These are phyloP conservation scores for Anguilla marmorata DNA, from an alignment of 2,797 vertebrate genomes.

Conservation along the genomic window DNA sequence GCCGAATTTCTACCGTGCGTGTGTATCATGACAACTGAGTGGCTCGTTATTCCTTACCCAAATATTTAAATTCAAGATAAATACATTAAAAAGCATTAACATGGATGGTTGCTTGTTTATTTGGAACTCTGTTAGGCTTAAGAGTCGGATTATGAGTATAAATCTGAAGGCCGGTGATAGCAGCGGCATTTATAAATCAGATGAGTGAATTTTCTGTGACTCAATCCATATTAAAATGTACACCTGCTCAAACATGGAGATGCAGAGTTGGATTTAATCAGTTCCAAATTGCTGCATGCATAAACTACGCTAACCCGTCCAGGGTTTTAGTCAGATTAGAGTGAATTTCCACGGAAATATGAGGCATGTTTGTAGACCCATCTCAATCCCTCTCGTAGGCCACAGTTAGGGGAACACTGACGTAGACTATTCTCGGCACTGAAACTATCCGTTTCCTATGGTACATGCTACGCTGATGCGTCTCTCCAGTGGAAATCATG, in stretches of 20 bases:
- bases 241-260: neutral
- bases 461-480: neutral
- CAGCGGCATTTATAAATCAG: neutral
- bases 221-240: neutral
- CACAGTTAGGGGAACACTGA: neutral
- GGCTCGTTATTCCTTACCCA: neutral
- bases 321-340: neutral
- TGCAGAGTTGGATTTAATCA: neutral
- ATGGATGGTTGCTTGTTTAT: neutral
- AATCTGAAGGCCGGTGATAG: neutral
- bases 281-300: neutral
- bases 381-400: neutral
- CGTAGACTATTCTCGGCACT: neutral
- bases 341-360: neutral
- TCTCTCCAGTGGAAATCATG: neutral
- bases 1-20: no score
- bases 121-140: neutral
- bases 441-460: neutral
- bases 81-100: neutral
- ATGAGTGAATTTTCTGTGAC: neutral
- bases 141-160: neutral
- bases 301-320: neutral
- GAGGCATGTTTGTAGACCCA: neutral
- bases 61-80: neutral
- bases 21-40: neutral